These are phyloP conservation scores for Cherax quadricarinatus DNA, from an alignment of 1,140 invertebrate species.

Conservation along the genomic window DNA sequence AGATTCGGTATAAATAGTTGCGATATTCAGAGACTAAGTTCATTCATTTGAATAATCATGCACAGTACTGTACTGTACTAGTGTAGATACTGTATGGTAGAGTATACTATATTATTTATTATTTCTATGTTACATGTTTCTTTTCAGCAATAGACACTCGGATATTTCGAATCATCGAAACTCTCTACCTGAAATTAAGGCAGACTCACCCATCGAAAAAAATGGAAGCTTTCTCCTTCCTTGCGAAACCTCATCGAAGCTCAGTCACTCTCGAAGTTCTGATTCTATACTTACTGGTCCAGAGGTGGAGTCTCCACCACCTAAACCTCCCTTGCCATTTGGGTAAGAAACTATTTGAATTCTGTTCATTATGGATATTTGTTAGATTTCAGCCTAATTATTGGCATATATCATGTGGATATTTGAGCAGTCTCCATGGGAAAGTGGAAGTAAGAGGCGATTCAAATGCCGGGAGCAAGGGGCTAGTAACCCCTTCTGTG, in stretches of 20 bases:
- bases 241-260: conserved; percentile 30
- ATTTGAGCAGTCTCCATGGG: too few species aligned
- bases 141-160: conserved; percentile 49
- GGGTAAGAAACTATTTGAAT: conserved; percentile 77
- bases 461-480: too few species aligned
- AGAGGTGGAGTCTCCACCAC: conserved; percentile 81
- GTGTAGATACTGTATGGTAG: too few species aligned
- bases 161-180: conserved; percentile 62
- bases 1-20: too few species aligned
- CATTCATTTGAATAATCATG: too few species aligned
- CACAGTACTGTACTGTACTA: too few species aligned
- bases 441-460: too few species aligned
- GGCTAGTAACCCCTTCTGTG: too few species aligned
- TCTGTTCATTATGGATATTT: too few species aligned
- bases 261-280: conserved; percentile 52
- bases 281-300: conserved; percentile 58
- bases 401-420: too few species aligned
- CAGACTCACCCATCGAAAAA: conserved; percentile 50
- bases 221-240: conserved; percentile 29
- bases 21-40: too few species aligned
- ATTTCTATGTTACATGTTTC: not conserved
- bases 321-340: conserved; percentile 90
- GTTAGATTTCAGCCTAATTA: not conserved
- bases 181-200: conserved; percentile 62
- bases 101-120: not conserved